Base-by-base conservation (phyloP, 2,888 invertebrate species). In the Phorcus lineatus region DNA sequence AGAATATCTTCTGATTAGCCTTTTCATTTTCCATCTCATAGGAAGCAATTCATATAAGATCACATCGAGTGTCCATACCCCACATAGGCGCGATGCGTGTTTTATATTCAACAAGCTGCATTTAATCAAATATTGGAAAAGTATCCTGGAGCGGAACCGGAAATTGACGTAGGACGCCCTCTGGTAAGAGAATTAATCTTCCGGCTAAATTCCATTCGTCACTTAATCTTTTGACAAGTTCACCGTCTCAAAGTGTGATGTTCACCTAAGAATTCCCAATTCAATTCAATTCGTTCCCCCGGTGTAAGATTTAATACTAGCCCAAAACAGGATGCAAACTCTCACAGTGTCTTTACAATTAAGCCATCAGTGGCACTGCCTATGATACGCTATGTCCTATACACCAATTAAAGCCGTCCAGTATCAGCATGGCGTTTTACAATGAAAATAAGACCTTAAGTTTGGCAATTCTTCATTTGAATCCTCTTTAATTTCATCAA, bases 141-240 rank as follows among this genome's bases (percentile, higher is more conserved):
- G 62, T 62, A 24, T 28, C 62, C 84, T 76, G 79, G 67, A 70
- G 80, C 81, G 83, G 81, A 83, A 82, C 78, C 83, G 84, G 84
- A 84, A 84, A 84, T 83, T 77, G 78, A 75, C 62, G 77, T 66
- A 81, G 81, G 80, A 79, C 83, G 82, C 83, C 84, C 84, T 84
- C 81, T 81, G 62, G 83, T 83, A 80, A 79, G 80, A 80, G 81
- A 80, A 83, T 84, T 84, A 78, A 80, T 79, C 81, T 83, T 84
- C 83, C 82, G 82, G 81, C 67, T 80, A 78, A 74, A 57, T 75
- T 74, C 84, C 81, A 84, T 84, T 84, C 81, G 81, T 84, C 84
- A 81, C 78, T 57, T 84, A 82, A 84, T 82, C 82, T 80, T 78
- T 81, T 84, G 84, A 84, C 84, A 84, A 81, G 79, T 75, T 80